A percentile compares a stretch with the other conserved stretches of the same genome.
These are phyloP conservation scores for Nesogale talazaci DNA, from an alignment of 2,113 vertebrate genomes.

Conservation along the genomic window DNA sequence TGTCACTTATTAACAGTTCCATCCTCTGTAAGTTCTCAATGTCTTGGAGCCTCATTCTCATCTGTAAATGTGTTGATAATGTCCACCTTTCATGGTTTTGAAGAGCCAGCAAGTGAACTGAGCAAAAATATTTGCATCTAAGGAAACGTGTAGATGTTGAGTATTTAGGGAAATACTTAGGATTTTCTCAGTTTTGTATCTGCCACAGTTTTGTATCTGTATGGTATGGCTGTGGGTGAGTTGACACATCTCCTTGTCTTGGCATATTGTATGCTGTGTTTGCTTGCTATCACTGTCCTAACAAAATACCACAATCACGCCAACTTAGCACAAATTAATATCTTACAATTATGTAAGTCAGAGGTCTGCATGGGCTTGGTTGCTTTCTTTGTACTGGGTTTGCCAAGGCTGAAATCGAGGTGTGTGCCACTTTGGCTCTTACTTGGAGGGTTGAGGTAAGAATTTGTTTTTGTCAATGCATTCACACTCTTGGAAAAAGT, in stretches of 20 bases:
- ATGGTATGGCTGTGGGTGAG: not conserved
- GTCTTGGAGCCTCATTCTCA: not conserved
- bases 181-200: not conserved
- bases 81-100: not conserved
- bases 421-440: not conserved
- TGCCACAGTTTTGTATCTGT: not conserved
- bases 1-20: not conserved
- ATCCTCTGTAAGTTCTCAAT: not conserved
- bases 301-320: not conserved
- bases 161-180: slow-evolving; percentile 25
- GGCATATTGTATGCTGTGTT: not conserved
- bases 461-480: not conserved
- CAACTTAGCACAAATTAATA: not conserved
- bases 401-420: not conserved
- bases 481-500: not conserved
- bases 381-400: not conserved
- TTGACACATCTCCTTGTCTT: not conserved
- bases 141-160: not conserved
- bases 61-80: not conserved
- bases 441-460: not conserved
- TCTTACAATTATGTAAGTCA: not conserved
- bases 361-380: not conserved
- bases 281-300: not conserved
- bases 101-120: not conserved
- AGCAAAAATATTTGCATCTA: not conserved